A percentile compares a stretch with the other conserved stretches of the same genome.
Evolutionary conservation across 2,888 invertebrate species (phyloP).

Genomic region (Melinaea marsaeus): DNA sequence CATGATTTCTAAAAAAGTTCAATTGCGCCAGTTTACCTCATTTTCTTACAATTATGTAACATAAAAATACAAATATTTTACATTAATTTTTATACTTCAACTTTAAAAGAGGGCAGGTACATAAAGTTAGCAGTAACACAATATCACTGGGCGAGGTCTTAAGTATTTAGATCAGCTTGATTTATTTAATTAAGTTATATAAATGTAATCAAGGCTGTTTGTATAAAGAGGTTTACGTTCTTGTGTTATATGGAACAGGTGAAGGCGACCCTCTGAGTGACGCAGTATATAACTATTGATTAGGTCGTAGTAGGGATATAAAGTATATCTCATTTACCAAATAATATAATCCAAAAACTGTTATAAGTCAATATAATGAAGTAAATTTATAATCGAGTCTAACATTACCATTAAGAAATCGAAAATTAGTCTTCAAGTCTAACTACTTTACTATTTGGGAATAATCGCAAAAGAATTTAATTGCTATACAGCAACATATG

Average conservation of each 20-base stretch:
- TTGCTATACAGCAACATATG: too few relatives aligned
- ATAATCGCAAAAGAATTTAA: too few relatives aligned
- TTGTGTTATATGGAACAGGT: constrained; percentile 3
- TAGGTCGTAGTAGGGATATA: neutral
- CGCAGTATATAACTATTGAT: too few relatives aligned
- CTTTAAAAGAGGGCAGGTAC: neutral
- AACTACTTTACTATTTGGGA: too few relatives aligned
- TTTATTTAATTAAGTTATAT: constrained; percentile 2
- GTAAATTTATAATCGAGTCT: too few relatives aligned
- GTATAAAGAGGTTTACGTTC: neutral
- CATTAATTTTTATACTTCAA: neutral
- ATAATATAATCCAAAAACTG: neutral
- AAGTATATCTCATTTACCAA: neutral
- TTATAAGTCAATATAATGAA: neutral
- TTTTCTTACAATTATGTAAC: neutral
- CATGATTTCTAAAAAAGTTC: constrained; percentile 26
- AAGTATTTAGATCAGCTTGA: constrained; percentile 3
- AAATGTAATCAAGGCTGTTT: neutral
- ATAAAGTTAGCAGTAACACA: neutral
- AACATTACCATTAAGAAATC: too few relatives aligned
- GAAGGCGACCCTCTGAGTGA: neutral
- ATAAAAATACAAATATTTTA: neutral
- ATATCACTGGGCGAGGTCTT: neutral
- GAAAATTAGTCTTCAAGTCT: too few relatives aligned
- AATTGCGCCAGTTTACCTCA: constrained; percentile 10